These are phyloP conservation scores for Palloptera scutellata DNA, from an alignment of 2,888 invertebrate genomes.

Conservation along the genomic window DNA sequence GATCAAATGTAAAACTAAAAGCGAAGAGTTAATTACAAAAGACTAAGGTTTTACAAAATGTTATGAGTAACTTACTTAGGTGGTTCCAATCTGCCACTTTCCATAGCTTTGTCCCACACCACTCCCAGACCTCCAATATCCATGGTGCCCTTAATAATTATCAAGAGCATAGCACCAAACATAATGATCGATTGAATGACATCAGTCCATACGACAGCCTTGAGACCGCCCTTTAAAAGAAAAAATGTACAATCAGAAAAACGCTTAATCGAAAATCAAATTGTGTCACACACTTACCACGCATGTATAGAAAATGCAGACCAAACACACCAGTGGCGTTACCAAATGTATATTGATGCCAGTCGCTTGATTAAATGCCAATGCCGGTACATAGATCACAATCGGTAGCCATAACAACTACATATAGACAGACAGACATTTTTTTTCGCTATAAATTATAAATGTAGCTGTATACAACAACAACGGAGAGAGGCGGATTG, in stretches of 20 bases:
- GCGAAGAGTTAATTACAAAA: conserved; percentile 5
- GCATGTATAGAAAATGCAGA: conserved; percentile 83
- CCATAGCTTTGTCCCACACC: conserved; percentile 69
- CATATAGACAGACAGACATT: conserved; percentile 39
- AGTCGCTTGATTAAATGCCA: conserved; percentile 81
- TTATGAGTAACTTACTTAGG: conserved; percentile 66
- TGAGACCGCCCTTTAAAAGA: conserved; percentile 69
- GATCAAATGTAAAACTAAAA: conserved; percentile 71
- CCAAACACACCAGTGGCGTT: conserved; percentile 76
- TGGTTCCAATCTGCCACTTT: conserved; percentile 70
- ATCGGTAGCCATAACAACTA: conserved; percentile 78
- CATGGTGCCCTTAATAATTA: conserved; percentile 71
- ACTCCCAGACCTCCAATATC: conserved; percentile 71
- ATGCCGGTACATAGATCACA: conserved; percentile 76
- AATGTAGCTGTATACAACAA: neutral
- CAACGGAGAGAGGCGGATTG: neutral
- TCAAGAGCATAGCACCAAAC: conserved; percentile 73
- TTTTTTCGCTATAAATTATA: conserved; percentile 6
- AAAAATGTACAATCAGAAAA: conserved; percentile 4
- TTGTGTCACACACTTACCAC: conserved; percentile 67
- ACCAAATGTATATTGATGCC: conserved; percentile 79
- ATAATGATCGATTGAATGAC: conserved; percentile 75
- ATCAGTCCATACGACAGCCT: conserved; percentile 77
- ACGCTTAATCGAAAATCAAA: neutral
- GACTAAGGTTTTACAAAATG: neutral